These are phyloP conservation scores for Ischnus inquisitorius DNA, from an alignment of 2,888 invertebrate species.

Conservation along the genomic window DNA sequence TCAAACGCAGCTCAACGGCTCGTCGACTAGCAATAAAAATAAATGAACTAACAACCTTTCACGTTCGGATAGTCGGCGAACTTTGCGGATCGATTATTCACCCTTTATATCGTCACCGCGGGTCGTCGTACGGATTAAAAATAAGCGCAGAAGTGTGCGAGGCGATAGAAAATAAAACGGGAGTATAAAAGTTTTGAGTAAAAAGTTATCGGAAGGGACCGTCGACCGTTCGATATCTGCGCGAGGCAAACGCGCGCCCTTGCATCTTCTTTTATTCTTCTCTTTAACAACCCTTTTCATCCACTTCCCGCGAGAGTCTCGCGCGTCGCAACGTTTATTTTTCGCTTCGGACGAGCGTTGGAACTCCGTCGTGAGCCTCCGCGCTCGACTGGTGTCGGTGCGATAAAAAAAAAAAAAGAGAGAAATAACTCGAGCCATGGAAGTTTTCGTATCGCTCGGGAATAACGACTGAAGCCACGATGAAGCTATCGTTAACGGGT, in stretches of 20 bases:
- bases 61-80: neutral
- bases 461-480: slow-evolving; percentile 21
- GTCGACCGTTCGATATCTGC: neutral
- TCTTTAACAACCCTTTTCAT: neutral
- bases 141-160: slow-evolving; percentile 6
- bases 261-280: neutral
- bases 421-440: neutral
- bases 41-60: slow-evolving; percentile 8
- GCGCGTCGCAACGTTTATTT: too few species aligned
- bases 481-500: slow-evolving; percentile 34
- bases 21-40: neutral
- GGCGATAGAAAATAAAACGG: slow-evolving; percentile 18
- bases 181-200: neutral
- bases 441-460: slow-evolving; percentile 30
- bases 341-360: neutral
- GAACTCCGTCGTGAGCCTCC: neutral
- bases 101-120: neutral
- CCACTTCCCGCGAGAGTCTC: too few species aligned
- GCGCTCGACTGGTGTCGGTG: neutral
- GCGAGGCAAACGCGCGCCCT: neutral
- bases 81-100: neutral
- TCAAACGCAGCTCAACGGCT: neutral
- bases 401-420: neutral
- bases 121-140: slow-evolving; percentile 3
- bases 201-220: slow-evolving; percentile 5